These are phyloP conservation scores for Borostomias antarcticus DNA, from an alignment of 2,797 vertebrate species.

Conservation along the genomic window DNA sequence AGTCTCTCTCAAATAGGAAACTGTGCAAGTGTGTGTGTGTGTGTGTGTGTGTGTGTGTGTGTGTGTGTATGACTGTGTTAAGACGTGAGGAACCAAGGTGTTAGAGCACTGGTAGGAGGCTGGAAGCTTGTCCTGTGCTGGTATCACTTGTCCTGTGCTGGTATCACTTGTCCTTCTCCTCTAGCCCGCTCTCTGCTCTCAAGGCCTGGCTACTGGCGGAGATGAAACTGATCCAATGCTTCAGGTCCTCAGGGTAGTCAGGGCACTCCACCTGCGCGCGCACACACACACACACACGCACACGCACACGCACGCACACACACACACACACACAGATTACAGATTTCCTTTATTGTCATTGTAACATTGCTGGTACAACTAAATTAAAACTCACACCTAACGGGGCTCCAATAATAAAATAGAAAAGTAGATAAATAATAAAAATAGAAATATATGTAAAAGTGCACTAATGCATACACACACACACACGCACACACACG, in stretches of 20 bases:
- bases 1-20: neutral
- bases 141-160: neutral
- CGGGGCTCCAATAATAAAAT: too few relatives aligned
- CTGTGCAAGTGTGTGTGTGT: neutral
- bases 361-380: too few relatives aligned
- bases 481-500: neutral
- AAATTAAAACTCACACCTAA: too few relatives aligned
- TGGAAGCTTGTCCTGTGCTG: neutral
- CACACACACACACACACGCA: conserved; percentile 16
- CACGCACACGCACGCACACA: neutral
- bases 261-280: conserved; percentile 82
- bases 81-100: neutral
- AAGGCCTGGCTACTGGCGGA: conserved; percentile 85
- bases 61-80: neutral
- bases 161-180: conserved; percentile 75
- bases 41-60: neutral
- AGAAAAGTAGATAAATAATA: too few relatives aligned
- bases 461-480: neutral
- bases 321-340: neutral
- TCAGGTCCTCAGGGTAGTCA: conserved; percentile 81
- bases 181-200: conserved; percentile 80
- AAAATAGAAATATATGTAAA: conserved; percentile 18
- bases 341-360: too few relatives aligned
- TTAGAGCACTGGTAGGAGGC: neutral
- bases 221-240: conserved; percentile 87